These are phyloP conservation scores for Amblyjoppa fuscipennis DNA, from an alignment of 2,888 invertebrate genomes.

Conservation along the genomic window DNA sequence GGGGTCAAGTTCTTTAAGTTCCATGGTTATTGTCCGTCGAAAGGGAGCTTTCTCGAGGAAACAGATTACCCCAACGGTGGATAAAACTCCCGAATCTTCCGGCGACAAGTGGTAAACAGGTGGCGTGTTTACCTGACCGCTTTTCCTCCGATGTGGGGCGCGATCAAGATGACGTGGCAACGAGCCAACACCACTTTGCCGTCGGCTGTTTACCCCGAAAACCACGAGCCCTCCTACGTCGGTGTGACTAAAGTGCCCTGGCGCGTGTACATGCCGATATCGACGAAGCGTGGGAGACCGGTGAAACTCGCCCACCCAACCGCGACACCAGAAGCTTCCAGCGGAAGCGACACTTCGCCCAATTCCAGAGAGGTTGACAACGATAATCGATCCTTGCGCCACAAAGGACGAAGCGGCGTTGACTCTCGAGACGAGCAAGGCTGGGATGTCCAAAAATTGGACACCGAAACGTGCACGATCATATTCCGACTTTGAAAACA, in stretches of 20 bases:
- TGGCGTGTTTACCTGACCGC: slow-evolving; percentile 6
- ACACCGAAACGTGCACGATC: too few relatives aligned
- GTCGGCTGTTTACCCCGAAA: slow-evolving; percentile 74
- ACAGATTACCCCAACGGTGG: neutral
- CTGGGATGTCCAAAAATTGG: too few relatives aligned
- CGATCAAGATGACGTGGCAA: slow-evolving; percentile 68
- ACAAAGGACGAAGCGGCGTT: neutral
- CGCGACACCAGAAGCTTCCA: neutral
- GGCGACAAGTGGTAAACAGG: neutral
- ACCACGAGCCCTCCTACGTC: neutral
- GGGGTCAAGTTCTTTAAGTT: too few relatives aligned
- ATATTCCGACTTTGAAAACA: too few relatives aligned
- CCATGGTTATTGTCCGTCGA: neutral
- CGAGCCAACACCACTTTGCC: slow-evolving; percentile 76
- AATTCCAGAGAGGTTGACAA: neutral
- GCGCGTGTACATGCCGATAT: neutral
- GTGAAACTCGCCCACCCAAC: slow-evolving; percentile 4
- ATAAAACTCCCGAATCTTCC: neutral
- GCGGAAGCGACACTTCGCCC: neutral
- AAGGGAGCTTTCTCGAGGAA: neutral
- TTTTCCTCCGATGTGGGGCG: neutral
- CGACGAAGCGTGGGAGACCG: neutral
- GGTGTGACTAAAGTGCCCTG: neutral
- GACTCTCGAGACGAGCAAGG: too few relatives aligned
- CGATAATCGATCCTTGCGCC: slow-evolving; percentile 4